phyloP scores from a whole-genome alignment of 2,888 invertebrate genomes.

The Caenorhabditis wallacei region DNA sequence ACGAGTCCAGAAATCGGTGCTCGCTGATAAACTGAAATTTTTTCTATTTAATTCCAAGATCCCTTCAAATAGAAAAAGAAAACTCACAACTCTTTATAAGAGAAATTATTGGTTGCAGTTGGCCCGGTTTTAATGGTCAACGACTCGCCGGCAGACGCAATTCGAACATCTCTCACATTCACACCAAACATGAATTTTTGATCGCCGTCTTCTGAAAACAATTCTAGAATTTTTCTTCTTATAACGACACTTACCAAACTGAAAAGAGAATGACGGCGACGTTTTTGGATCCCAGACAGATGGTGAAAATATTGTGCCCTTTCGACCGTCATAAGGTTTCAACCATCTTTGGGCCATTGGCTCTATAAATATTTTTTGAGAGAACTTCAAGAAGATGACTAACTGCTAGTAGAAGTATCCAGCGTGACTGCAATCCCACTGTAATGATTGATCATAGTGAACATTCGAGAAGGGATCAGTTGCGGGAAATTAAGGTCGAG shows the following conservation, averaged over 20 bases:
- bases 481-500: conserved; percentile 37
- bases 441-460: conserved; percentile 60
- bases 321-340: conserved; percentile 49
- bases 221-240: not conserved
- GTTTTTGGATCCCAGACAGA: conserved; percentile 52
- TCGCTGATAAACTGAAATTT: conserved; percentile 37
- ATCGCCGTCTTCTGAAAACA: conserved; percentile 30
- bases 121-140: conserved; percentile 55
- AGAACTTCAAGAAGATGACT: no score
- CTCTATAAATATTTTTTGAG: no score
- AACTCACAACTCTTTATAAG: conserved; percentile 49
- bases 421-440: conserved; percentile 48
- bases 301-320: conserved; percentile 53
- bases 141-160: conserved; percentile 29
- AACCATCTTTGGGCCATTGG: conserved; percentile 36
- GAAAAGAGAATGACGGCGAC: conserved; percentile 30
- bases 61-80: no score
- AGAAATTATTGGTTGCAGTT: conserved; percentile 34
- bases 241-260: conserved; percentile 22
- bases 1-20: conserved; percentile 49
- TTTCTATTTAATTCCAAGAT: not conserved
- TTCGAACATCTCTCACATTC: conserved; percentile 49
- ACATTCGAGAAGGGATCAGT: conserved; percentile 53
- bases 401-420: conserved; percentile 38
- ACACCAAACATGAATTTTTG: conserved; percentile 53